Base-by-base conservation (phyloP, 2,888 invertebrate genomes). In the Pteria penguin region DNA sequence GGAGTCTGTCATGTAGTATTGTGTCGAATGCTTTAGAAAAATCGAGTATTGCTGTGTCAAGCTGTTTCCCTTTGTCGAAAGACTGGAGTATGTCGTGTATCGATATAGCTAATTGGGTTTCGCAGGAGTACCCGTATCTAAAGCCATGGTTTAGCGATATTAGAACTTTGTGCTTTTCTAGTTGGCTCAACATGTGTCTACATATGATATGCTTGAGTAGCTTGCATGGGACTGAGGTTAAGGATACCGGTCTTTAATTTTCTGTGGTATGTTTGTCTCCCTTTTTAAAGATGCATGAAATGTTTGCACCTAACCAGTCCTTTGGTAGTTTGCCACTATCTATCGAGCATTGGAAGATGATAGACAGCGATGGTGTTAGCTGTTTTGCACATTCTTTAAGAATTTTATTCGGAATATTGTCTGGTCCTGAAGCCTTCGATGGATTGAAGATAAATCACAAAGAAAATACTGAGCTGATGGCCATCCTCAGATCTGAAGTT, bases 61-160 rank as follows among this genome's bases (percentile, higher is more conserved):
- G 3, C 11, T 14, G n/a, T n/a, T n/a, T n/a, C n/a, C 62, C 45
- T 65, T 33, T 45, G 65, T 36, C 45, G 26, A 8, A 45, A 3
- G 24, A 22, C 45, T 33, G 11, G 8, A 65, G 36, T 2, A 65
- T n/a, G n/a, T n/a, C n/a, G n/a, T n/a, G n/a, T n/a, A n/a, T n/a
- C n/a, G n/a, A n/a, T n/a, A n/a, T n/a, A n/a, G n/a, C n/a, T n/a
- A 76, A 61, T 26, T 82, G 74, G 1, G 76, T 76, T 61, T 80
- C 76, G 33, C 72, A 75, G 26, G 76, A 76, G 18, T 73, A 76
- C 2, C 68, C 72, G 0, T 68, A 65, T 8, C 72, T 54, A 26
- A 72, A 73, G 3, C 72, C 76, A 71, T 82, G 77, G 60, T 80
- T 80, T 5, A 76, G 32, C 14, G 32, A 54, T 60, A 67, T 78